phyloP scores from a whole-genome alignment of 2,797 vertebrate genomes.

The Ctenosaura bakeri region DNA sequence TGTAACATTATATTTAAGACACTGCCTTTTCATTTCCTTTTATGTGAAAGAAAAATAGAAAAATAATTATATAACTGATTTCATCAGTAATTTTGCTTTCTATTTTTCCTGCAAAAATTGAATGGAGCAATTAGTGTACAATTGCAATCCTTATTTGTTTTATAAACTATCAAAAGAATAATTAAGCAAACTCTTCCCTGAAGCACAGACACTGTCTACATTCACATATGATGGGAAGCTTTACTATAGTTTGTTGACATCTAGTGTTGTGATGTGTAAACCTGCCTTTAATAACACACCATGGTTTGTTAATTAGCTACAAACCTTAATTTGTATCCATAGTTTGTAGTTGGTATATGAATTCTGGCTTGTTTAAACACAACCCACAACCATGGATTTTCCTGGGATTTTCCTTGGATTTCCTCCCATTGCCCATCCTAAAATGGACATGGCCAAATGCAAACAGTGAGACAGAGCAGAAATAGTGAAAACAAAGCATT shows the following conservation, averaged over 20 bases:
- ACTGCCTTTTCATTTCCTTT: not conserved
- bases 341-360: too few relatives aligned
- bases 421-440: too few relatives aligned
- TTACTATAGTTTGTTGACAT: not conserved
- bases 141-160: not conserved
- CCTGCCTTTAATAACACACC: not conserved
- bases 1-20: not conserved
- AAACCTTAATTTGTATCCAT: too few relatives aligned
- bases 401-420: too few relatives aligned
- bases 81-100: not conserved
- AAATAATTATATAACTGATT: not conserved
- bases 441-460: too few relatives aligned
- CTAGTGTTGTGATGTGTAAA: not conserved
- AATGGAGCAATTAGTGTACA: not conserved
- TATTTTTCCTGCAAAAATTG: not conserved
- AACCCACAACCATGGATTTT: too few relatives aligned
- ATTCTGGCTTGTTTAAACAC: too few relatives aligned
- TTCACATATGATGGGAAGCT: not conserved
- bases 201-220: not conserved
- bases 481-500: too few relatives aligned
- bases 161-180: not conserved
- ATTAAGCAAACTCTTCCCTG: conserved; percentile 1
- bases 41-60: not conserved
- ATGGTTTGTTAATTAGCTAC: too few relatives aligned
- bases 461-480: too few relatives aligned